Evolutionary conservation across 2,888 invertebrate genomes (phyloP), one percentile per base, ranked within the genome.

Genomic region (Caenorhabditis japonica): DNA sequence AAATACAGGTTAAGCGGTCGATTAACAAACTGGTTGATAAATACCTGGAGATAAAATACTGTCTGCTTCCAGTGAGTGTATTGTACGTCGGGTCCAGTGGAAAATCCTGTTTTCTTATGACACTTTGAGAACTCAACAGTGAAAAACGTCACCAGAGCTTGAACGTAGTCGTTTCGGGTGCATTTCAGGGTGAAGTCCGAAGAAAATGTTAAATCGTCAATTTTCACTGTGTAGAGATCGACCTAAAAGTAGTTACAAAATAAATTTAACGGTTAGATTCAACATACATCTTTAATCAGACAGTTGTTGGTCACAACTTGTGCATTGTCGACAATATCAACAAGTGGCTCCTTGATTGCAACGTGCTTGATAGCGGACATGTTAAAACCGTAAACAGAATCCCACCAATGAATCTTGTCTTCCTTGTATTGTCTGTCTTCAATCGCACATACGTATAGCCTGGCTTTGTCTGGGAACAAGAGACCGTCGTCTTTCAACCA

Each of bases 31-130:
- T n/a, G n/a, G n/a, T n/a, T n/a, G n/a, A n/a, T n/a, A n/a, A n/a
- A n/a, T 34, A 79, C 79, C 87, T 95, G 94, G 84, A 97, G 92
- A 89, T 99, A 99, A 90, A 99, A 99, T 53, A 99, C 97, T 7
- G 93, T 94, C 89, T 97, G 96, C 89, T 99, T 99, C 99, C 99
- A 99, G 89, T 99, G 99, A 21, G 99, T 99, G 90, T 99, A 97
- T 30, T 94, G 94, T 0, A 94, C 93, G 88, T 97, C 97, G 0
- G 99, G 99, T 89, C 91, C 90, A 71, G 99, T 99, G 86, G 96
- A 97, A 90, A 99, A 99, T 23, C 97, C 97, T 78, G 95, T 94
- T 62, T 95, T 92, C 90, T 97, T 99, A 91, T 99, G 99, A 84
- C 96, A 99, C 91, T 97, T 96, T 36, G 96, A 95, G 91, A 99